phyloP scores from a whole-genome alignment of 2,797 vertebrate species.

The Phoeniculus purpureus region DNA sequence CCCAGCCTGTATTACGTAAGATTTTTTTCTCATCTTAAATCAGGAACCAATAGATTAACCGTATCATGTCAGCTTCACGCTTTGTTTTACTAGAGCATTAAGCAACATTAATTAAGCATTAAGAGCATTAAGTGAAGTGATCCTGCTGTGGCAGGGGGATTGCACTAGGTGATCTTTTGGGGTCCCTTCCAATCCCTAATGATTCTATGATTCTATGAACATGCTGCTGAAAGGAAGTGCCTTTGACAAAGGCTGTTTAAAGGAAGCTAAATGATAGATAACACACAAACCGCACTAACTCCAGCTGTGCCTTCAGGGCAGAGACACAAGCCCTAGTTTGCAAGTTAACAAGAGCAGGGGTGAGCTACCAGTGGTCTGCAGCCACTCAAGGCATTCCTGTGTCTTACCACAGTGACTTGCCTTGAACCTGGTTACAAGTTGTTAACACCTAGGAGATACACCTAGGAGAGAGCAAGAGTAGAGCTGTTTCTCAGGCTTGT shows the following conservation, averaged over 20 bases:
- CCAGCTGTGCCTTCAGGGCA: background rate
- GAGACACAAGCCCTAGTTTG: background rate
- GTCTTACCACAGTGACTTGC: background rate
- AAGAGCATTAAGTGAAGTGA: too few relatives aligned
- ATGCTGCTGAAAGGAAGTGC: background rate
- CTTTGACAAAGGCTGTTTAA: background rate
- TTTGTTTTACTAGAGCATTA: background rate
- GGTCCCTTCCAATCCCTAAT: too few relatives aligned
- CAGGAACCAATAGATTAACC: background rate
- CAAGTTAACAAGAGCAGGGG: background rate
- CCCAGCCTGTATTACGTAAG: background rate
- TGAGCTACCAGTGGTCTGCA: background rate
- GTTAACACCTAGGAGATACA: background rate
- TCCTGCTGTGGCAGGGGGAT: too few relatives aligned
- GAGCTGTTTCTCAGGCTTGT: background rate
- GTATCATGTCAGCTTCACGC: background rate
- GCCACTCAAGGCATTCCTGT: background rate
- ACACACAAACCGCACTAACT: slow-evolving; percentile 6
- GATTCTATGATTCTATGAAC: too few relatives aligned
- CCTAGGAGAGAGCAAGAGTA: background rate
- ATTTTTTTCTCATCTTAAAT: background rate
- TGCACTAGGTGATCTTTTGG: too few relatives aligned
- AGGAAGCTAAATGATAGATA: slow-evolving; percentile 24
- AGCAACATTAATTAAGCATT: too few relatives aligned
- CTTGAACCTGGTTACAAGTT: background rate